phyloP scores from a whole-genome alignment of 2,113 vertebrate species.

The Pterocles burchelli region DNA sequence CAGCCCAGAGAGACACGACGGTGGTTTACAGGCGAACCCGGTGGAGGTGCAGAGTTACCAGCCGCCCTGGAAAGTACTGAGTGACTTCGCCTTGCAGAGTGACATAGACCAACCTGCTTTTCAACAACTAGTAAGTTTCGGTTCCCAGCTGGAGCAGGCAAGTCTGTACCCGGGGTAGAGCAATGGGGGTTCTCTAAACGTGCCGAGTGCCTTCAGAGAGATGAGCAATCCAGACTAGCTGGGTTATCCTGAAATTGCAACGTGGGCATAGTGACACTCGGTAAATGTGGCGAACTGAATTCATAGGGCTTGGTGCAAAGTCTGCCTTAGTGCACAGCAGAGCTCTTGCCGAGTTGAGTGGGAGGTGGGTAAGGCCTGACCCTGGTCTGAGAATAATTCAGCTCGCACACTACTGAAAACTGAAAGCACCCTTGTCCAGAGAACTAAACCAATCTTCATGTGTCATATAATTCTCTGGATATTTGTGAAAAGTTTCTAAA shows the following conservation, averaged over 20 bases:
- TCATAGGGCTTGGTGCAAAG: background rate
- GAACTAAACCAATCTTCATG: background rate
- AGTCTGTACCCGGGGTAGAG: background rate
- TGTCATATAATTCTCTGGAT: background rate
- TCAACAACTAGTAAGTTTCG: slow-evolving; percentile 94
- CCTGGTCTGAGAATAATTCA: background rate
- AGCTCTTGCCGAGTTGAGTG: background rate
- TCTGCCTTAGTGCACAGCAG: background rate
- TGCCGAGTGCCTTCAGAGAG: background rate
- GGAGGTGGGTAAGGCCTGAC: background rate
- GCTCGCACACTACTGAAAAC: background rate
- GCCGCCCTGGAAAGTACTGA: slow-evolving; percentile 98
- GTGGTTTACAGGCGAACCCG: slow-evolving; percentile 94
- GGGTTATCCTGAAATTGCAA: background rate
- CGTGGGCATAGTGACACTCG: background rate
- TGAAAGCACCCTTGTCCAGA: background rate
- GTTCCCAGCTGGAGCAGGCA: background rate
- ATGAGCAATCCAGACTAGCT: background rate
- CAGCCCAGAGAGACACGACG: slow-evolving; percentile 97
- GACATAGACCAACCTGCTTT: slow-evolving; percentile 99
- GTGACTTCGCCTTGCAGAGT: slow-evolving; percentile 98
- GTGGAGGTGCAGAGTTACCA: slow-evolving; percentile 99
- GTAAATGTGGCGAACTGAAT: background rate
- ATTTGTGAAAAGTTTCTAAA: background rate
- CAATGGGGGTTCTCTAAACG: background rate